Percentiles rank a stretch among this genome's conserved stretches.
phyloP scores from a whole-genome alignment of 1,140 invertebrate species.

The Dreissena polymorpha region DNA sequence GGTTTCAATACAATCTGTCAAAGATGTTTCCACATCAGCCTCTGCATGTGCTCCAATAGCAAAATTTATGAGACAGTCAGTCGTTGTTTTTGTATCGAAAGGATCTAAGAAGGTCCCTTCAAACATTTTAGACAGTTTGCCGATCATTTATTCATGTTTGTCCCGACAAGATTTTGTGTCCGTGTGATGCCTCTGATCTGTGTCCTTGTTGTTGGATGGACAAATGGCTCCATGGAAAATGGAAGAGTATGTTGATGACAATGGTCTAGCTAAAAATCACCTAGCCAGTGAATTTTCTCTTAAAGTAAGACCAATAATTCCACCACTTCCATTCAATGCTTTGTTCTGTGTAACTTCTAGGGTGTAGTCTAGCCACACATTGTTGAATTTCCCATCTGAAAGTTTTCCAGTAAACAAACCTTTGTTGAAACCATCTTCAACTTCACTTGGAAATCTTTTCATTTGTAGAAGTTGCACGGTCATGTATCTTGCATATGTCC shows the following conservation, averaged over 20 bases:
- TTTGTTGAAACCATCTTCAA: constrained; percentile 2
- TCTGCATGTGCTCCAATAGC: not conserved
- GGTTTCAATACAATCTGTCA: too few relatives aligned
- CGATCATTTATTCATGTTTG: not conserved
- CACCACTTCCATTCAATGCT: constrained; percentile 36
- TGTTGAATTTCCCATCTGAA: constrained; percentile 32
- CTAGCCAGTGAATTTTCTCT: constrained; percentile 27
- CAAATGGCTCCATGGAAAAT: constrained; percentile 16
- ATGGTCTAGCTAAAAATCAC: constrained; percentile 32
- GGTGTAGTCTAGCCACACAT: constrained; percentile 46
- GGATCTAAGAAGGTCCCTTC: not conserved
- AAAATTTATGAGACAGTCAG: constrained; percentile 2
- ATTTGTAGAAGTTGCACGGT: constrained; percentile 26
- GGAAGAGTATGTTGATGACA: constrained; percentile 29
- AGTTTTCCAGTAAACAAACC: constrained; percentile 27
- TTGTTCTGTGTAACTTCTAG: constrained; percentile 50
- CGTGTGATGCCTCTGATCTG: not conserved
- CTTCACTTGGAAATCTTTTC: constrained; percentile 6
- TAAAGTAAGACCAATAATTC: constrained; percentile 40
- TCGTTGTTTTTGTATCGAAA: not conserved
- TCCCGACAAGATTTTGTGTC: not conserved
- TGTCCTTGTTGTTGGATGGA: not conserved
- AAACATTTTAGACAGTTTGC: not conserved
- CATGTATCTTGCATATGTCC: constrained; percentile 14
- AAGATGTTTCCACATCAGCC: too few relatives aligned